These are phyloP conservation scores for Diplazon laetatorius DNA, from an alignment of 2,888 invertebrate genomes.

Conservation along the genomic window DNA sequence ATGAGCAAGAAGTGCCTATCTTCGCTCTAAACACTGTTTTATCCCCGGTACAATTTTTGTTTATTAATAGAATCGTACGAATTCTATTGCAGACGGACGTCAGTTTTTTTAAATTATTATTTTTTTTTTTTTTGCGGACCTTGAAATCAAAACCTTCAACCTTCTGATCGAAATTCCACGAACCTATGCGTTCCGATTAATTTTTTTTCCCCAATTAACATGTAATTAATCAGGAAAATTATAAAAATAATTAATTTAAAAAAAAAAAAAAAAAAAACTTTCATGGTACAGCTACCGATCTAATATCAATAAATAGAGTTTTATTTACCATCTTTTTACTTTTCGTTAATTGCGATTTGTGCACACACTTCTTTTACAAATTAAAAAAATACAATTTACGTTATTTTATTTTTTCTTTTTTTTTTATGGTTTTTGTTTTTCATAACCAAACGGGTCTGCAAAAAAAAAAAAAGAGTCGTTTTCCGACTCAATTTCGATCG, in stretches of 20 bases:
- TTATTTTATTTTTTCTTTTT: too few relatives aligned
- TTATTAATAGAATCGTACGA: background rate
- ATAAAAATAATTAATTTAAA: constrained; percentile 15
- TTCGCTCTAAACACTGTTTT: constrained; percentile 22
- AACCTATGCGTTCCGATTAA: constrained; percentile 25
- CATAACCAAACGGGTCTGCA: constrained; percentile 34
- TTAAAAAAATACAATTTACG: constrained; percentile 64
- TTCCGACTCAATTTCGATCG: constrained; percentile 1
- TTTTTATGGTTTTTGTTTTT: constrained; percentile 27
- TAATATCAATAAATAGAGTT: constrained; percentile 56
- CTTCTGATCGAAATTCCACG: background rate
- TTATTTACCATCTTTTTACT: too few relatives aligned
- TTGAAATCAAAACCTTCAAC: too few relatives aligned
- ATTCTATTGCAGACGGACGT: constrained; percentile 24
- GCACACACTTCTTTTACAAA: constrained; percentile 61
- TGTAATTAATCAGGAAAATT: constrained; percentile 30
- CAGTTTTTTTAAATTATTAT: background rate
- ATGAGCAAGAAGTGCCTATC: background rate
- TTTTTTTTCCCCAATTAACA: constrained; percentile 47
- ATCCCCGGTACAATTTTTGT: background rate
- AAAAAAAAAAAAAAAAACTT: constrained; percentile 23
- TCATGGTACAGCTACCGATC: constrained; percentile 36
- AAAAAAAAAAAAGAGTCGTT: constrained; percentile 33
- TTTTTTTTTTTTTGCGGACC: background rate
- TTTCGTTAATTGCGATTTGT: constrained; percentile 61